These are phyloP conservation scores for Lasioglossum figueresi DNA, from an alignment of 2,888 invertebrate genomes.

Conservation along the genomic window DNA sequence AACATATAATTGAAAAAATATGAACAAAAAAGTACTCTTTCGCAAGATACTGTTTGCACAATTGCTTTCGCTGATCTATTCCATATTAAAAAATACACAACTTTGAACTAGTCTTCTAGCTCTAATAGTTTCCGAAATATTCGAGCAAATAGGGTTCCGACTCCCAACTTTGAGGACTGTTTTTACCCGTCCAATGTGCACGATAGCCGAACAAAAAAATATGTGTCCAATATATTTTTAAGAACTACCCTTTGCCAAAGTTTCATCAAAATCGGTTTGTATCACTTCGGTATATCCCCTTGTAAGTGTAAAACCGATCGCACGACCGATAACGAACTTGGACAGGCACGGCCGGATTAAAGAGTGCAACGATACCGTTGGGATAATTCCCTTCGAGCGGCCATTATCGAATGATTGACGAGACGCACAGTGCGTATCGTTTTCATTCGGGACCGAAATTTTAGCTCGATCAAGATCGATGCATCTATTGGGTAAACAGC, in stretches of 20 bases:
- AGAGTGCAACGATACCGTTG: slow-evolving; percentile 33
- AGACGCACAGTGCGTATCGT: slow-evolving; percentile 32
- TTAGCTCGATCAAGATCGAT: slow-evolving; percentile 40
- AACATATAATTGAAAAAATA: background rate
- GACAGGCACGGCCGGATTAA: slow-evolving; percentile 23
- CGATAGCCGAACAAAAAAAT: too few relatives aligned
- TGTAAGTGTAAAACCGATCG: slow-evolving; percentile 22
- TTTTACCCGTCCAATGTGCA: background rate
- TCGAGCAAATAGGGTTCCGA: too few relatives aligned
- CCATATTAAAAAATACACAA: too few relatives aligned
- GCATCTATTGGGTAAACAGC: slow-evolving; percentile 42
- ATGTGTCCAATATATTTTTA: too few relatives aligned
- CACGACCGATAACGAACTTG: slow-evolving; percentile 27
- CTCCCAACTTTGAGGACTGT: too few relatives aligned
- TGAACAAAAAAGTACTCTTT: background rate
- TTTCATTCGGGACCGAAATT: slow-evolving; percentile 31
- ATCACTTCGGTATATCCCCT: background rate
- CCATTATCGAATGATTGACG: slow-evolving; percentile 48
- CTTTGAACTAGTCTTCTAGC: too few relatives aligned
- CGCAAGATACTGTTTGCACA: too few relatives aligned
- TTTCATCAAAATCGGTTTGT: background rate
- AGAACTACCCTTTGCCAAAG: background rate
- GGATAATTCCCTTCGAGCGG: slow-evolving; percentile 37
- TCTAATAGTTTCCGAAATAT: too few relatives aligned
- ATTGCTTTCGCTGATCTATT: too few relatives aligned